Conservation (phyloP, 2,113 vertebrate genomes). For the Tricholaema leucomelas region DNA sequence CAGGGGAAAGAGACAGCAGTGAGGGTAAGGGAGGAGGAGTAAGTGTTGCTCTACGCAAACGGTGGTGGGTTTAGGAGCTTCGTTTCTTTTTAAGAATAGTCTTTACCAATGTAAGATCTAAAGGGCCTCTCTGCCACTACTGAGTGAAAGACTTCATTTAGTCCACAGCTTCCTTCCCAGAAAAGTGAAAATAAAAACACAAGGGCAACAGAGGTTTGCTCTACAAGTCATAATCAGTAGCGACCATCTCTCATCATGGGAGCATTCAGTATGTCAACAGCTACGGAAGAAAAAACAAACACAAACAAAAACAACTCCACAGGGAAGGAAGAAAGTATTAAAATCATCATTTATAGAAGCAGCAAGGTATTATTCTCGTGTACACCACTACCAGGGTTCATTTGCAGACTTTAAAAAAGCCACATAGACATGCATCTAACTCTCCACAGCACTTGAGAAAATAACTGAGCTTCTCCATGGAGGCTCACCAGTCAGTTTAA, state of each 20-base stretch:
- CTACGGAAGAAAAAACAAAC: background rate
- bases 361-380: background rate
- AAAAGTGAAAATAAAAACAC: background rate
- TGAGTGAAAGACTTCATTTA: background rate
- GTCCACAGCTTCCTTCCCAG: background rate
- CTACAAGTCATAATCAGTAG: background rate
- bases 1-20: background rate
- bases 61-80: background rate
- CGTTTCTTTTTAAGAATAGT: background rate
- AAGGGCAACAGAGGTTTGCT: background rate
- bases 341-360: background rate
- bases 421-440: background rate
- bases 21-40: background rate
- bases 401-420: background rate
- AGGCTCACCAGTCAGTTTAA: background rate
- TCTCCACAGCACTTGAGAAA: background rate
- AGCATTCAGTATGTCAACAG: background rate
- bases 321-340: slow-evolving; percentile 1
- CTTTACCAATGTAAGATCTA: background rate
- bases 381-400: background rate
- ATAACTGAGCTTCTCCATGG: background rate
- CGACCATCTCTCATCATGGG: background rate
- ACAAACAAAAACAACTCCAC: background rate
- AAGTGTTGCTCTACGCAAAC: background rate
- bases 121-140: background rate